These are phyloP conservation scores for Melangyna quadrimaculata DNA, from an alignment of 2,888 invertebrate species.

Conservation along the genomic window DNA sequence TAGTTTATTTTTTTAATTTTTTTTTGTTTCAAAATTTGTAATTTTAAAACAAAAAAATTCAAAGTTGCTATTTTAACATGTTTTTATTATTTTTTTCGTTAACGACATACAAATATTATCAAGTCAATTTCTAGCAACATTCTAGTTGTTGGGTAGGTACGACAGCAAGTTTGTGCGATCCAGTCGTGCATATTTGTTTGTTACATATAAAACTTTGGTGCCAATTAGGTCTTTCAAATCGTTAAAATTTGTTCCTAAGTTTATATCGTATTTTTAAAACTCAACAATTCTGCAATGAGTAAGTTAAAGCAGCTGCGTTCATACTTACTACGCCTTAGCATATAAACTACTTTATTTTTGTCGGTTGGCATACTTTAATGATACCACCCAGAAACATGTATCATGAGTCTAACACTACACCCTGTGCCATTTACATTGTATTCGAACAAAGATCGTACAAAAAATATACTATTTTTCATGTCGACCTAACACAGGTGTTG, in stretches of 20 bases:
- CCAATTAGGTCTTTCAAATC: not conserved
- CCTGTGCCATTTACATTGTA: constrained; percentile 5
- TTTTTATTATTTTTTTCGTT: too few species aligned
- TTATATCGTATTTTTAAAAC: not conserved
- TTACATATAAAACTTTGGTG: too few species aligned
- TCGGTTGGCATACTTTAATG: not conserved
- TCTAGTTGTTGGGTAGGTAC: too few species aligned
- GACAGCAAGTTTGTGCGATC: too few species aligned
- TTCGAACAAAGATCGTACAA: not conserved
- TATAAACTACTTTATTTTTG: not conserved
- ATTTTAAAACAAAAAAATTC: too few species aligned
- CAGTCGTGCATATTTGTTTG: too few species aligned
- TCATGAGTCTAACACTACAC: constrained; percentile 7
- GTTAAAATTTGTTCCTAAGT: not conserved
- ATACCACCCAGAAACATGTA: not conserved
- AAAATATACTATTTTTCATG: not conserved
- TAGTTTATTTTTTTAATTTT: too few species aligned
- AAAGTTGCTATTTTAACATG: too few species aligned
- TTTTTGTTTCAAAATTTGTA: too few species aligned
- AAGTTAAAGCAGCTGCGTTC: not conserved
- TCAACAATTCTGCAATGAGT: not conserved
- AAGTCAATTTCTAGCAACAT: too few species aligned
- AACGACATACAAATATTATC: too few species aligned
- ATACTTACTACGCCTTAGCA: not conserved
- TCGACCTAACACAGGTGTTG: constrained; percentile 55